A percentile compares a stretch with the other conserved stretches of the same genome.
Evolutionary conservation across 2,113 vertebrate genomes (phyloP).

Genomic region (cattle (Bos taurus)): ARS-UCD2.0 NC_037356.1:40274001-40274500

Average conservation of each 20-base stretch:
- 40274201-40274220: background rate
- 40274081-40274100: background rate
- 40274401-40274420: background rate
- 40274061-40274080: background rate
- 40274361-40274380: background rate
- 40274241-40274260: background rate
- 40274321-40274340: rapidly evolving
- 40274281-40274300: background rate
- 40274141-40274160: background rate
- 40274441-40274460: background rate
- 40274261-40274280: background rate
- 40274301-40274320: background rate
- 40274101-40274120: background rate
- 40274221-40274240: background rate
- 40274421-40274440: background rate
- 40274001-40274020: background rate
- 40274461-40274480: background rate
- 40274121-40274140: background rate
- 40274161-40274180: background rate
- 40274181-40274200: background rate
- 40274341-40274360: background rate
- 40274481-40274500: background rate
- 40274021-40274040: background rate
- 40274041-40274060: background rate
- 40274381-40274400: background rate